A percentile compares a stretch with the other conserved stretches of the same genome.
Conservation (phyloP, 2,113 vertebrate species). For the Peromyscus maniculatus region DNA sequence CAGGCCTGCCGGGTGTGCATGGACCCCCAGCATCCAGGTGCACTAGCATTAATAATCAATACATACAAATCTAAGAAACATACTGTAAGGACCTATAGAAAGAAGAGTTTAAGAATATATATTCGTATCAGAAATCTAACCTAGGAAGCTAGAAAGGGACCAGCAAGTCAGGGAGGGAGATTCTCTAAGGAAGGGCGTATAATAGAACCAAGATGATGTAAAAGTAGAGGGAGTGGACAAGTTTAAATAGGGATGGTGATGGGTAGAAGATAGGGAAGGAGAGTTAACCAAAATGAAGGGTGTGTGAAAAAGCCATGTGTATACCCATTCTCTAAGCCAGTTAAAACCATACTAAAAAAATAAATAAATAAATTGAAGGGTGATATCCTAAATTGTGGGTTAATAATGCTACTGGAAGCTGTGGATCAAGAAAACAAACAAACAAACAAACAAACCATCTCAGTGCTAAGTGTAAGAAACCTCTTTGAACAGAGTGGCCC, state of each 20-base stretch:
- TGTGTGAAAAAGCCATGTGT: neutral
- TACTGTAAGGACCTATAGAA: neutral
- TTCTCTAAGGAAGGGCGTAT: neutral
- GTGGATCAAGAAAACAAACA: neutral
- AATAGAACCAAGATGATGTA: neutral
- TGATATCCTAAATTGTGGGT: neutral
- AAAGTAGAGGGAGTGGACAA: neutral
- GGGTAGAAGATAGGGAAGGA: neutral
- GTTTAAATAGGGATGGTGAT: neutral
- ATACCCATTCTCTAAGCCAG: neutral
- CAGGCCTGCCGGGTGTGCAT: neutral
- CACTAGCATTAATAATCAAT: neutral
- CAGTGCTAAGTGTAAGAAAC: neutral
- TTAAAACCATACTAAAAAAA: neutral
- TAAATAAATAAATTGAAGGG: neutral
- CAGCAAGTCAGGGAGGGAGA: neutral
- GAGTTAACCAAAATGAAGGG: neutral
- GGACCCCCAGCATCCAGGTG: neutral
- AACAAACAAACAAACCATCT: neutral
- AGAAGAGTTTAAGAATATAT: neutral
- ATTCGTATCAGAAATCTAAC: neutral
- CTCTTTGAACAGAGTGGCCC: neutral
- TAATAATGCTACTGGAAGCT: neutral
- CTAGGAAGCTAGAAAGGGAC: neutral
- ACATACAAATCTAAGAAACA: neutral